phyloP scores from a whole-genome alignment of 2,888 invertebrate species.

The Tortrix viridana region DNA sequence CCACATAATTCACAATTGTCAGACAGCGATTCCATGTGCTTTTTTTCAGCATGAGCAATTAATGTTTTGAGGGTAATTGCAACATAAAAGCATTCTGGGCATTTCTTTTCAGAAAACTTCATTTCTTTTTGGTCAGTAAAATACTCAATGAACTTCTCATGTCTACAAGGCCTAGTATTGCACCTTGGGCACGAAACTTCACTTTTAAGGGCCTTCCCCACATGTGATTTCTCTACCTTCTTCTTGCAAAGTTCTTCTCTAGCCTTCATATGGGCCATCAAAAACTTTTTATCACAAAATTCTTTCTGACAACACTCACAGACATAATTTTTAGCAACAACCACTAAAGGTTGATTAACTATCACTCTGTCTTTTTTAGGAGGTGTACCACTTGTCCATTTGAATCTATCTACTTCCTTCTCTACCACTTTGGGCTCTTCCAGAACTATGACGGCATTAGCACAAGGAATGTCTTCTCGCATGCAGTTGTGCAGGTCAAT shows the following conservation, averaged over 20 bases:
- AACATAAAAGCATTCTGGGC: conserved; percentile 12
- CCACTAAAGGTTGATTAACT: background rate
- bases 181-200: conserved; percentile 18
- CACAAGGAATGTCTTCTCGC: conserved; percentile 26
- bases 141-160: conserved; percentile 27
- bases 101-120: conserved; percentile 8
- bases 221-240: background rate
- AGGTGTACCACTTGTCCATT: conserved; percentile 9
- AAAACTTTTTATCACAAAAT: conserved; percentile 31
- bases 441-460: conserved; percentile 29
- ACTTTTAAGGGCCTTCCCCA: background rate
- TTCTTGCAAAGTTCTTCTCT: conserved; percentile 11
- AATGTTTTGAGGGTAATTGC: conserved; percentile 1
- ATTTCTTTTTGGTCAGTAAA: conserved; percentile 18
- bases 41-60: conserved; percentile 20
- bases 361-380: conserved; percentile 3
- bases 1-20: conserved; percentile 33
- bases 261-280: conserved; percentile 22
- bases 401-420: conserved; percentile 9
- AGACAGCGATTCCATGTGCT: conserved; percentile 23
- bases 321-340: conserved; percentile 12
- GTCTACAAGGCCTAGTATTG: conserved; percentile 15
- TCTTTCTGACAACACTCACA: conserved; percentile 28
- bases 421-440: conserved; percentile 11
- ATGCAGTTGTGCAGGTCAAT: conserved; percentile 28